Conservation (phyloP, 2,113 vertebrate species). For the Poeciliopsis occidentalis region DNA sequence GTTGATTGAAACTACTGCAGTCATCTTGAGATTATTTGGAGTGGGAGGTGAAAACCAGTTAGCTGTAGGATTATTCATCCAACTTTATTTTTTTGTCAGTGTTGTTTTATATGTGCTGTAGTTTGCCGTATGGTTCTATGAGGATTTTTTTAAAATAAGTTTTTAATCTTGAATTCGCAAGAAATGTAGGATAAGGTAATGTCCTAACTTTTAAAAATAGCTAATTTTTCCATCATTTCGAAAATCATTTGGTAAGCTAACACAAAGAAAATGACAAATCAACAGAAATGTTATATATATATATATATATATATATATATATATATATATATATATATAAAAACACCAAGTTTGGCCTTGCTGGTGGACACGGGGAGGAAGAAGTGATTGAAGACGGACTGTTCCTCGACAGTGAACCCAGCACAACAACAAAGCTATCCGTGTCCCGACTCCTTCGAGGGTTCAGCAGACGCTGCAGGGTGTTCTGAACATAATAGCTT, state of each 20-base stretch:
- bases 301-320: too few relatives aligned
- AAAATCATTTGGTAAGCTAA: too few relatives aligned
- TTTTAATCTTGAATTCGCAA: too few relatives aligned
- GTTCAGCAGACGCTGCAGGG: slow-evolving; percentile 18
- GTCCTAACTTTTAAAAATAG: too few relatives aligned
- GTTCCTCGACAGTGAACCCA: slow-evolving; percentile 45
- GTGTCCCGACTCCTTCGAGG: slow-evolving; percentile 1
- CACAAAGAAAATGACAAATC: too few relatives aligned
- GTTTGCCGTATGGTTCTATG: neutral
- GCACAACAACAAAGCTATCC: neutral
- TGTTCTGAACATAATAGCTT: slow-evolving; percentile 38
- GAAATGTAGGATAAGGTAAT: too few relatives aligned
- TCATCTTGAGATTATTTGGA: neutral
- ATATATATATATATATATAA: too few relatives aligned
- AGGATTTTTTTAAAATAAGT: too few relatives aligned
- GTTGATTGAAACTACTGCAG: neutral
- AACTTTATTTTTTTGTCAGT: neutral
- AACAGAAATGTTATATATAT: too few relatives aligned
- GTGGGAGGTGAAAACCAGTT: neutral
- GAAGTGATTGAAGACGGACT: slow-evolving; percentile 19
- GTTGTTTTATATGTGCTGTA: neutral
- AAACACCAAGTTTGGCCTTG: too few relatives aligned
- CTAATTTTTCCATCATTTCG: too few relatives aligned
- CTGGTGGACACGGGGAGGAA: neutral
- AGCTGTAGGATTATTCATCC: neutral